Conservation (phyloP, 2,888 invertebrate species). For the Lasius platythorax region DNA sequence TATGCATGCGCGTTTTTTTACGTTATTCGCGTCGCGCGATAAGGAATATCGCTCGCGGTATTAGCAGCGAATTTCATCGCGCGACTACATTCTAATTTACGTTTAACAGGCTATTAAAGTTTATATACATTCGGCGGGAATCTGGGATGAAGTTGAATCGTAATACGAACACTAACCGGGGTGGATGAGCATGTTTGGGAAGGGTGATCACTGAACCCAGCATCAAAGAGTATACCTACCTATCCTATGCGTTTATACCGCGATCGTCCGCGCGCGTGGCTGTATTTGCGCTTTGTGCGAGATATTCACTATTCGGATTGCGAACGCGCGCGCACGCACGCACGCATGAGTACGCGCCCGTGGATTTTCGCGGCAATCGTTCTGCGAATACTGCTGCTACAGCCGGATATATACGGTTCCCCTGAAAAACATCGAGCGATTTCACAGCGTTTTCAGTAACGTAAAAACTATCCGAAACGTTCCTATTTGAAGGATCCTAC, state of each 20-base stretch:
- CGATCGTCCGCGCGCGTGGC: constrained; percentile 33
- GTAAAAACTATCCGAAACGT: constrained; percentile 38
- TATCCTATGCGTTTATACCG: constrained; percentile 30
- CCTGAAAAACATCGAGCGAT: constrained; percentile 14
- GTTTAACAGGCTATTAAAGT: constrained; percentile 57
- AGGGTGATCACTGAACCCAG: constrained; percentile 55
- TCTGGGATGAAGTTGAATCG: constrained; percentile 46
- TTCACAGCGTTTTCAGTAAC: constrained; percentile 8
- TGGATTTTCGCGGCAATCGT: constrained; percentile 39
- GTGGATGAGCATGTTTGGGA: constrained; percentile 22
- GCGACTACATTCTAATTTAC: constrained; percentile 52
- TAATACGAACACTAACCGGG: constrained; percentile 37
- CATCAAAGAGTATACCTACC: constrained; percentile 44
- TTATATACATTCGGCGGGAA: constrained; percentile 51
- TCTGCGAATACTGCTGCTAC: background rate
- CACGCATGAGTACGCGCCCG: constrained; percentile 34
- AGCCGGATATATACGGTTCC: background rate
- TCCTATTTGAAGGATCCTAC: constrained; percentile 31
- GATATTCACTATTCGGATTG: constrained; percentile 35
- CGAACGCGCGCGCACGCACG: background rate
- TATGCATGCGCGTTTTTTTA: constrained; percentile 38
- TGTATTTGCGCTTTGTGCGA: constrained; percentile 50
- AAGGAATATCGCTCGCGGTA: constrained; percentile 40
- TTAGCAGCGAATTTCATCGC: constrained; percentile 38
- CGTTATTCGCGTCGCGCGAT: constrained; percentile 25